Percentiles rank a stretch among this genome's conserved stretches.
These are phyloP conservation scores for Dugesia japonica DNA, from an alignment of 2,888 invertebrate genomes.

Conservation along the genomic window DNA sequence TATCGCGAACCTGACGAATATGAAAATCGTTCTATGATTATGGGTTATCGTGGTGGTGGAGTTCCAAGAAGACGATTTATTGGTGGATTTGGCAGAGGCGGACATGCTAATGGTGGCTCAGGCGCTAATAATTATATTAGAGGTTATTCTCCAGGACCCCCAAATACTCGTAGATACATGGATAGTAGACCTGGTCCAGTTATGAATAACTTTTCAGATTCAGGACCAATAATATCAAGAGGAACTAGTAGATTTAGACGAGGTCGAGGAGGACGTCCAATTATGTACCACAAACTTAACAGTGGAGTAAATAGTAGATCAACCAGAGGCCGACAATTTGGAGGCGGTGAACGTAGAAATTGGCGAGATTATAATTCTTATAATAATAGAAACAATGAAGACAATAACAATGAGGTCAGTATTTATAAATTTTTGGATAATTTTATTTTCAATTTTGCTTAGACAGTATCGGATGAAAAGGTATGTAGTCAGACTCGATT, in stretches of 20 bases:
- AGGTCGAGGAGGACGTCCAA: not conserved
- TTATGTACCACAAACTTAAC: not conserved
- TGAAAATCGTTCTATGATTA: not conserved
- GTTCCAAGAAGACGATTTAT: not conserved
- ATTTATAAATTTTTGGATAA: not conserved
- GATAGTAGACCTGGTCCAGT: not conserved
- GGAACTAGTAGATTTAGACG: not conserved
- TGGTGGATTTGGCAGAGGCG: not conserved
- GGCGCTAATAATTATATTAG: not conserved
- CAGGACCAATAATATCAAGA: not conserved
- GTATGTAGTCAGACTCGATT: not conserved
- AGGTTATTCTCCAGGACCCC: not conserved
- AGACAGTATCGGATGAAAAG: conserved; percentile 20
- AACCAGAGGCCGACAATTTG: not conserved
- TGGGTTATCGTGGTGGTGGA: conserved; percentile 4
- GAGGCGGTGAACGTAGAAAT: not conserved
- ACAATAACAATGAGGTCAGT: conserved; percentile 14
- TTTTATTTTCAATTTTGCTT: not conserved
- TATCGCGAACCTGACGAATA: not conserved
- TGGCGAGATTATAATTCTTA: conserved; percentile 13
- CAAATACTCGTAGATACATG: not conserved
- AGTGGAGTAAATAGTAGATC: not conserved
- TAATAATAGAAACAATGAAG: conserved; percentile 10
- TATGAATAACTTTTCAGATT: not conserved
- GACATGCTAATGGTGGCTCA: not conserved